phyloP scores from a whole-genome alignment of 2,888 invertebrate genomes.

The Eupithecia centaureata region DNA sequence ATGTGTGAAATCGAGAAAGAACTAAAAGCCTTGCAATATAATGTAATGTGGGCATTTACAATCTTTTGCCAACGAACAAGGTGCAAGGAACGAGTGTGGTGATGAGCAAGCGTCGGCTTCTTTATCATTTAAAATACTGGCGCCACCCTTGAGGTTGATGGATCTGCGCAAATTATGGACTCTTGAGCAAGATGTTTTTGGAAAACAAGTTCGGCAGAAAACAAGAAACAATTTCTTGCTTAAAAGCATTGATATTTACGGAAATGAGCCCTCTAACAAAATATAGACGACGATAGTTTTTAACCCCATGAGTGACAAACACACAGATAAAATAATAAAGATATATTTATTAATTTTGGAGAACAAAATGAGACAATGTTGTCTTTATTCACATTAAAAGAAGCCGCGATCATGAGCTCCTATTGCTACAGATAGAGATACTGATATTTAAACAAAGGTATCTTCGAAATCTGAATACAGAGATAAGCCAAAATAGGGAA shows the following conservation, averaged over 20 bases:
- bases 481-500: constrained; percentile 38
- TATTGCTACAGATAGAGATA: constrained; percentile 16
- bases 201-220: constrained; percentile 2
- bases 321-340: not conserved
- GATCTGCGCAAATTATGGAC: constrained; percentile 9
- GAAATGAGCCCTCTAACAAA: not conserved
- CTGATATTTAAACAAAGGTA: constrained; percentile 34
- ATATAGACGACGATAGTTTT: not conserved
- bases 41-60: constrained; percentile 63
- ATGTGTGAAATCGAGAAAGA: constrained; percentile 57
- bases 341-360: not conserved
- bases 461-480: constrained; percentile 39
- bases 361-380: not conserved
- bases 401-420: constrained; percentile 1
- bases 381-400: constrained; percentile 1
- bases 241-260: not conserved
- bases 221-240: not conserved
- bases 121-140: constrained; percentile 59
- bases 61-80: constrained; percentile 53
- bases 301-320: not conserved
- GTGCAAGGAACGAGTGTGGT: constrained; percentile 54
- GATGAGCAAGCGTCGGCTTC: constrained; percentile 44
- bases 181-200: constrained; percentile 9
- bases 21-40: constrained; percentile 55
- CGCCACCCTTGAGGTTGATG: constrained; percentile 44